phyloP scores from a whole-genome alignment of 2,113 vertebrate genomes.

The Microtus oregoni region DNA sequence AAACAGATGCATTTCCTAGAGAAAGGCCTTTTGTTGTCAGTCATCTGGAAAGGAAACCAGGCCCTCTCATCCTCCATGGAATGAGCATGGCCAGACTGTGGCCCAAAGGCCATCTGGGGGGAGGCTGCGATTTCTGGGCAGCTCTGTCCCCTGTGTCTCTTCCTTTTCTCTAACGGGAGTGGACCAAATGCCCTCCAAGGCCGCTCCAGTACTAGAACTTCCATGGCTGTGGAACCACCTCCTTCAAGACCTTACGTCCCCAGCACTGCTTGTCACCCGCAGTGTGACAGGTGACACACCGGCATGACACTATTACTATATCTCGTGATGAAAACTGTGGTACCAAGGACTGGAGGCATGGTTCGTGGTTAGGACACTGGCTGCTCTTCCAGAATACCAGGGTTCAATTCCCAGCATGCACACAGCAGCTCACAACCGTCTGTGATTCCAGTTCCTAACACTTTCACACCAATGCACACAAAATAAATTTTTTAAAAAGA shows the following conservation, averaged over 20 bases:
- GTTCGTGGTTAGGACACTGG: background rate
- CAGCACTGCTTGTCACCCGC: background rate
- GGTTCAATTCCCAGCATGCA: background rate
- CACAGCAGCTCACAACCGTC: background rate
- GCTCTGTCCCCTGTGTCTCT: background rate
- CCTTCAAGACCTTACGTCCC: background rate
- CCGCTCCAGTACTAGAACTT: background rate
- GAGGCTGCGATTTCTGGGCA: background rate
- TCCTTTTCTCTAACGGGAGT: background rate
- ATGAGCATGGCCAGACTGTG: background rate
- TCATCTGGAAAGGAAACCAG: slow-evolving; percentile 29
- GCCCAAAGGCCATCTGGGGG: background rate
- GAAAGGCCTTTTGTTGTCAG: background rate
- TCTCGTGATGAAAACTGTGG: background rate
- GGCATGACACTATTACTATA: background rate
- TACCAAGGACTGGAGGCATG: background rate
- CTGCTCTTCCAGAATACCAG: background rate
- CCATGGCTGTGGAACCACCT: background rate
- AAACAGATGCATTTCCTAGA: background rate
- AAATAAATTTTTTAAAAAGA: background rate
- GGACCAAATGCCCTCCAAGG: background rate
- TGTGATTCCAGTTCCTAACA: background rate
- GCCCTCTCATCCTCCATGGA: background rate
- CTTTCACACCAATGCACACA: background rate
- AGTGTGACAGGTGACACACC: background rate